Conservation (phyloP, 2,888 invertebrate species). For the Sphinx pinastri region DNA sequence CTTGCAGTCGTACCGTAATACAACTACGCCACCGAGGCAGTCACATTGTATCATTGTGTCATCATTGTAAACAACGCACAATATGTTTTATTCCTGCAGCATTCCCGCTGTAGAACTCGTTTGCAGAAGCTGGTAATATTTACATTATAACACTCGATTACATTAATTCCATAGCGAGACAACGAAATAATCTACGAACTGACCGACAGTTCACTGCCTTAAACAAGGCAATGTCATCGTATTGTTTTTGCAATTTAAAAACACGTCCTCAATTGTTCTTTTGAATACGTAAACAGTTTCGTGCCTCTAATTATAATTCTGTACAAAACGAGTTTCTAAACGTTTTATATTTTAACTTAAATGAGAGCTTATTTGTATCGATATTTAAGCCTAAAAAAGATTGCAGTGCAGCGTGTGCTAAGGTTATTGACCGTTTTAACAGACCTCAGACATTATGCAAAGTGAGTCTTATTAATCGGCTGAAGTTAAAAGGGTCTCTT, state of each 20-base stretch:
- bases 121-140: too few relatives aligned
- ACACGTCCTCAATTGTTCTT: neutral
- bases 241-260: slow-evolving; percentile 22
- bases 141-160: too few relatives aligned
- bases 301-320: neutral
- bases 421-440: neutral
- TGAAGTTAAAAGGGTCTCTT: neutral
- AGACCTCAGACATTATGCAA: slow-evolving; percentile 3
- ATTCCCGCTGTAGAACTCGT: too few relatives aligned
- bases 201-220: slow-evolving; percentile 13
- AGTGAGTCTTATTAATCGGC: neutral
- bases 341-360: neutral
- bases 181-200: neutral
- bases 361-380: neutral
- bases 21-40: too few relatives aligned
- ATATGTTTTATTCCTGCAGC: too few relatives aligned
- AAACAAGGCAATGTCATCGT: slow-evolving; percentile 19
- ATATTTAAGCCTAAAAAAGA: neutral
- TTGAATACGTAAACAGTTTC: slow-evolving; percentile 11
- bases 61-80: too few relatives aligned
- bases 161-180: too few relatives aligned
- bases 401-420: neutral
- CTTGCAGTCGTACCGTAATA: too few relatives aligned
- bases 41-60: too few relatives aligned
- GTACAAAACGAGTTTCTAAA: slow-evolving; percentile 5